Evolutionary conservation across 2,113 vertebrate genomes (phyloP).

Genomic region (Ahaetulla prasina): DNA sequence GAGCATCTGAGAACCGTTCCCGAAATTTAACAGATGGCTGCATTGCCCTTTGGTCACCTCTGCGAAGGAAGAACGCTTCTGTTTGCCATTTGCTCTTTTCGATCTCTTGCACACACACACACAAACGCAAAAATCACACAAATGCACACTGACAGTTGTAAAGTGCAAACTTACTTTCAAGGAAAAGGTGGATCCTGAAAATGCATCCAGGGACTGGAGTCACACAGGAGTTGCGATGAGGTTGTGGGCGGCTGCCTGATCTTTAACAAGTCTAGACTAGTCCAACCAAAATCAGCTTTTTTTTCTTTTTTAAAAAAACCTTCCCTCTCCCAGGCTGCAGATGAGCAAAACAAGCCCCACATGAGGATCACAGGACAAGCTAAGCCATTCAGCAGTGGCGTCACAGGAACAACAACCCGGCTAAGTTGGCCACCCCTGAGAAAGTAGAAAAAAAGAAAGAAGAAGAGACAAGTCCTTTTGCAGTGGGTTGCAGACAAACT

Average conservation of each 20-base stretch:
- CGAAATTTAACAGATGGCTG: not conserved
- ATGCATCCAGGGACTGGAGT: not conserved
- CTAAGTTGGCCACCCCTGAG: not conserved
- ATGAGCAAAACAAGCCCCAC: not conserved
- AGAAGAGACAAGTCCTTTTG: accelerated
- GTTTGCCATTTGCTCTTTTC: not conserved
- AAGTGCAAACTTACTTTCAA: not conserved
- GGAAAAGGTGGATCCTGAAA: not conserved
- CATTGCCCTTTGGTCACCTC: not conserved
- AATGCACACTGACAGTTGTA: not conserved
- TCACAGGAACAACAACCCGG: not conserved
- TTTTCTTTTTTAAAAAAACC: not conserved
- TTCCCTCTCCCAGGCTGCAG: not conserved
- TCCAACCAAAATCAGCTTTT: slow-evolving; percentile 38
- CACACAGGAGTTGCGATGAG: not conserved
- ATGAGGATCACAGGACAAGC: not conserved
- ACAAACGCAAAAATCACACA: not conserved
- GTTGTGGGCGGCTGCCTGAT: not conserved
- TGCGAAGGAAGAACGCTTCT: not conserved
- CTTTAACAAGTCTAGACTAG: slow-evolving; percentile 63
- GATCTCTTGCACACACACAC: not conserved
- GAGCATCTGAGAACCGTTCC: not conserved
- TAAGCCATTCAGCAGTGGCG: not conserved
- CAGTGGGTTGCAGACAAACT: not conserved
- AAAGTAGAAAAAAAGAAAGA: not conserved